A percentile compares a stretch with the other conserved stretches of the same genome.
These are phyloP conservation scores for Sander lucioperca DNA, from an alignment of 2,113 vertebrate species.

Conservation along the genomic window DNA sequence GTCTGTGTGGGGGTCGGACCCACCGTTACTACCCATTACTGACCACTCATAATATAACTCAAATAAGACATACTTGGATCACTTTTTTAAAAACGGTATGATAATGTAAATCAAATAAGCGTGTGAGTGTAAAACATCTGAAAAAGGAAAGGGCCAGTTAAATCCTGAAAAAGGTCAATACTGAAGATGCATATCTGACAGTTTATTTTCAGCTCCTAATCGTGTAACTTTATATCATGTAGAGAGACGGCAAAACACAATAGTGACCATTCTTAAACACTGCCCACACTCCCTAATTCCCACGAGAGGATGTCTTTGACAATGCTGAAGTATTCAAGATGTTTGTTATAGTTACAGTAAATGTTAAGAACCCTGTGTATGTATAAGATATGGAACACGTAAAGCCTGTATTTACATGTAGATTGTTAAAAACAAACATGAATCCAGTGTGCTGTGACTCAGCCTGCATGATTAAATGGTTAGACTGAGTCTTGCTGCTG, in stretches of 20 bases:
- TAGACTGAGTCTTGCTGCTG: background rate
- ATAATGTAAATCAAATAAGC: background rate
- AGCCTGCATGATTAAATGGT: background rate
- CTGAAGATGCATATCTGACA: conserved; percentile 18
- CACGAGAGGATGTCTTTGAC: background rate
- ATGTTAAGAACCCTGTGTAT: background rate
- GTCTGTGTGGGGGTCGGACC: too few species aligned
- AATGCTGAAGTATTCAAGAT: background rate
- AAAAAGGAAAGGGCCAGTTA: background rate
- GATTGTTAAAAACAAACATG: background rate
- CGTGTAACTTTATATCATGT: background rate
- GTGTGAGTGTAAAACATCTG: too few species aligned
- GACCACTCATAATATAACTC: background rate
- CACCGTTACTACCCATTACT: background rate
- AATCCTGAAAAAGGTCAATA: background rate
- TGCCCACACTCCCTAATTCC: background rate
- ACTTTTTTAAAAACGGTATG: background rate
- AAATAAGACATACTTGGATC: background rate
- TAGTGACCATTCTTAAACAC: conserved; percentile 15
- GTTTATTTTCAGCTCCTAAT: conserved; percentile 41
- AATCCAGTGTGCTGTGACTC: background rate
- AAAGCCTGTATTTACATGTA: background rate
- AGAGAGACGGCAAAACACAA: conserved; percentile 17
- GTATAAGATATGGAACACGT: background rate
- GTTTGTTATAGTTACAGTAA: background rate